Conservation (phyloP, 2,113 vertebrate genomes). For the Motacilla alba region DNA sequence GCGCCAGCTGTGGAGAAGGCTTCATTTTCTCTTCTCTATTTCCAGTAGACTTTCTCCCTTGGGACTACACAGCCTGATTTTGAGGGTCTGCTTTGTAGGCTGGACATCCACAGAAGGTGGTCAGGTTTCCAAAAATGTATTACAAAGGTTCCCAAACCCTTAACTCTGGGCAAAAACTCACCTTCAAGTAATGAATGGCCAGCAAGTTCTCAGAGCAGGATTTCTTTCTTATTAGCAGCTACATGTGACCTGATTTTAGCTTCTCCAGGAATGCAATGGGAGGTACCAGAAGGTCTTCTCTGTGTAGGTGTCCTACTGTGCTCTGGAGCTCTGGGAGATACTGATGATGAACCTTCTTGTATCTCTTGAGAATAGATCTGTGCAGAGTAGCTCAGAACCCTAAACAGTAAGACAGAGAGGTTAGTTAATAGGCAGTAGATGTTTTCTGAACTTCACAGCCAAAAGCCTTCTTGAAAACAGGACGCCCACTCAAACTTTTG, state of each 20-base stretch:
- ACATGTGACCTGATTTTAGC: background rate
- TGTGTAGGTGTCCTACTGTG: background rate
- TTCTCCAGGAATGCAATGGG: background rate
- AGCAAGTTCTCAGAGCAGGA: background rate
- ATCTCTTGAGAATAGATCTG: background rate
- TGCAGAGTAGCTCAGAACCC: background rate
- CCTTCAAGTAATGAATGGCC: background rate
- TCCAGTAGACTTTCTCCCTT: background rate
- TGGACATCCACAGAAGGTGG: background rate
- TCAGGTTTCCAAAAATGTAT: background rate
- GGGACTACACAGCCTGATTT: background rate
- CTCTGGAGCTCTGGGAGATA: background rate
- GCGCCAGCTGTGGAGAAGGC: background rate
- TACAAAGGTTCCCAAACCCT: background rate
- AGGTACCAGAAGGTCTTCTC: background rate
- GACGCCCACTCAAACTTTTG: background rate
- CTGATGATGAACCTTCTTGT: background rate
- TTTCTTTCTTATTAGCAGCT: background rate
- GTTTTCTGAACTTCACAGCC: background rate
- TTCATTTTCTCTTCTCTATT: background rate
- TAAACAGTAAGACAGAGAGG: background rate
- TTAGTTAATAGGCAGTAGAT: background rate
- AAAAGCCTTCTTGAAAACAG: background rate
- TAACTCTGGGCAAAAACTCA: background rate
- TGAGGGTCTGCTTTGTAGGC: background rate